Evolutionary conservation across 2,888 invertebrate genomes (phyloP).

Genomic region (Crepidodera aurea): DNA sequence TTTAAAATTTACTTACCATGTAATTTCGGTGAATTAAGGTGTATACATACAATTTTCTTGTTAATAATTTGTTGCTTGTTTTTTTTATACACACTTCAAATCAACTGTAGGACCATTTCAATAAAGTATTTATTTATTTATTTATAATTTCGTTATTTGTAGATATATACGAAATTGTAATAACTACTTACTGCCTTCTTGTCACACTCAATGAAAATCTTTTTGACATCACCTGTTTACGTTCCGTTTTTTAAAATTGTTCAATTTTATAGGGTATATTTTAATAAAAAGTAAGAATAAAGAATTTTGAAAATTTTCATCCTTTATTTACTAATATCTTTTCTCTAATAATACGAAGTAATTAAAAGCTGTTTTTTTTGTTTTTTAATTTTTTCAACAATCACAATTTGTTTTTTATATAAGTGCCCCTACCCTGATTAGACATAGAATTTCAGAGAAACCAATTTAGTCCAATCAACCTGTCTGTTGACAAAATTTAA

Average conservation of each 20-base stretch:
- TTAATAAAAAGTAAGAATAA: constrained; percentile 38
- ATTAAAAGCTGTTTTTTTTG: no score
- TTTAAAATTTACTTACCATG: constrained; percentile 17
- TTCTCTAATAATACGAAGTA: no score
- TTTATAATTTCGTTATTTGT: constrained; percentile 26
- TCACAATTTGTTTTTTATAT: no score
- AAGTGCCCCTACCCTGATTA: no score
- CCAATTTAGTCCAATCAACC: no score
- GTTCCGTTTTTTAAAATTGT: constrained; percentile 32
- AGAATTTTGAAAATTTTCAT: no score
- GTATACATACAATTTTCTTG: constrained; percentile 10
- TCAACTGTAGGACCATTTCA: constrained; percentile 38
- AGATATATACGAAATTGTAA: constrained; percentile 29
- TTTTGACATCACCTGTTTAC: constrained; percentile 19
- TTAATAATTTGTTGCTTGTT: constrained; percentile 29
- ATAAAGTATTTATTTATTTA: constrained; percentile 39
- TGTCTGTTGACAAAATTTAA: no score
- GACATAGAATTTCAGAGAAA: no score
- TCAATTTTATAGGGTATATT: constrained; percentile 42
- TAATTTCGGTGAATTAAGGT: constrained; percentile 16
- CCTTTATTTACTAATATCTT: no score
- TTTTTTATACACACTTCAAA: constrained; percentile 31
- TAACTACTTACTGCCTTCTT: constrained; percentile 29
- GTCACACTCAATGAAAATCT: constrained; percentile 12
- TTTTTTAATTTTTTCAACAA: no score